Evolutionary conservation across 2,797 vertebrate species (phyloP).

Genomic region (Sebastes alutus): DNA sequence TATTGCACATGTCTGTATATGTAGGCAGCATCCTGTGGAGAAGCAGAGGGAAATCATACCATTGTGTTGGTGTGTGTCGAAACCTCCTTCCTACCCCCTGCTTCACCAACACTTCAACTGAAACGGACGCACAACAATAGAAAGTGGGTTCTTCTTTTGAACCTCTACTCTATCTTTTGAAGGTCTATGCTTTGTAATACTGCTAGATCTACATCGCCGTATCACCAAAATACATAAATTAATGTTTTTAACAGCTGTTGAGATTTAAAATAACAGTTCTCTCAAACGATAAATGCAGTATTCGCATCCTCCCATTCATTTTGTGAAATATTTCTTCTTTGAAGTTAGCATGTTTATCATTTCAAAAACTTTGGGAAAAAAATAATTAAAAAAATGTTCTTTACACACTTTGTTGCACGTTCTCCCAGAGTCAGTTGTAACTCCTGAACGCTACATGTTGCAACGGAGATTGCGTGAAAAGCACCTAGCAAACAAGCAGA

Average conservation of each 20-base stretch:
- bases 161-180: not conserved
- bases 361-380: not conserved
- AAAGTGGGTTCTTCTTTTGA: not conserved
- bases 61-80: slow-evolving; percentile 59
- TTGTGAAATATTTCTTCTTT: not conserved
- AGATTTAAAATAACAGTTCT: not conserved
- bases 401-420: not conserved
- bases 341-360: not conserved
- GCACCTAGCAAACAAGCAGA: not conserved
- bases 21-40: slow-evolving; percentile 54
- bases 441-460: not conserved
- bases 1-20: slow-evolving; percentile 11
- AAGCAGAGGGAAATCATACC: slow-evolving; percentile 50
- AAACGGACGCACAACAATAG: slow-evolving; percentile 28
- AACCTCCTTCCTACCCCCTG: slow-evolving; percentile 48
- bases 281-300: not conserved
- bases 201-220: not conserved
- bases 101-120: slow-evolving; percentile 1
- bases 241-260: not conserved
- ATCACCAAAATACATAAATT: not conserved
- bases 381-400: too few relatives aligned
- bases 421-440: not conserved
- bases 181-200: not conserved
- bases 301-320: not conserved
- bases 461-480: not conserved